Conservation (phyloP, 2,113 vertebrate species). For the Nothoprocta pentlandii region DNA sequence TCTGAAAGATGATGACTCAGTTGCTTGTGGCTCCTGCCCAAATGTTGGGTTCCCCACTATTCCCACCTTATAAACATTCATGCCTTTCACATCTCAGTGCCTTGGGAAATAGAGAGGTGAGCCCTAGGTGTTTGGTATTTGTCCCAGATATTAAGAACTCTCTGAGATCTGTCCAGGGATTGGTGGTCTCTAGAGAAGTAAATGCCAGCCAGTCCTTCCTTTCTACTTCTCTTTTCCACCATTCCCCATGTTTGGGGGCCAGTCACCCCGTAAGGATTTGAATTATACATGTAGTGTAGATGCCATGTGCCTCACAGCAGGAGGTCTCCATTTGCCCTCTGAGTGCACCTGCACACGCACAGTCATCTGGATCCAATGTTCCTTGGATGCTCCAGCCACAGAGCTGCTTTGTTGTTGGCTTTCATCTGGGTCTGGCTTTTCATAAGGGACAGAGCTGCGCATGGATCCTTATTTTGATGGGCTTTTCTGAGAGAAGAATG, state of each 20-base stretch:
- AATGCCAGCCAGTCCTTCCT: not conserved
- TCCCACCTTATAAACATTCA: not conserved
- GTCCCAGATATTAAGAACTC: not conserved
- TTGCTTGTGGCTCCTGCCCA: not conserved
- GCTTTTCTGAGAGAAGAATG: not conserved
- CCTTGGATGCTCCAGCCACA: rapidly evolving
- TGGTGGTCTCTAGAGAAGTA: not conserved
- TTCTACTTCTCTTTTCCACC: not conserved
- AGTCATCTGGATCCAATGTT: not conserved
- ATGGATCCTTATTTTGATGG: not conserved
- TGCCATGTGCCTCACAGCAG: not conserved
- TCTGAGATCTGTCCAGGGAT: not conserved
- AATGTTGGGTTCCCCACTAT: not conserved
- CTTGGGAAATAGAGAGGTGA: not conserved
- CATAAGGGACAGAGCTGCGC: rapidly evolving
- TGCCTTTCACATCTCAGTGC: not conserved
- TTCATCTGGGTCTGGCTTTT: not conserved
- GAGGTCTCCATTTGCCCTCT: not conserved
- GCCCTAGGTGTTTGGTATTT: not conserved
- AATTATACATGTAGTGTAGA: not conserved
- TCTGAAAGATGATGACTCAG: not conserved
- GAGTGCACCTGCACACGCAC: not conserved
- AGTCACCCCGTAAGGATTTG: not conserved
- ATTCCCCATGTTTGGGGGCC: not conserved
- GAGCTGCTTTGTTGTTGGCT: not conserved